Conservation (phyloP, 2,113 vertebrate genomes). For the Todiramphus saurophagus region DNA sequence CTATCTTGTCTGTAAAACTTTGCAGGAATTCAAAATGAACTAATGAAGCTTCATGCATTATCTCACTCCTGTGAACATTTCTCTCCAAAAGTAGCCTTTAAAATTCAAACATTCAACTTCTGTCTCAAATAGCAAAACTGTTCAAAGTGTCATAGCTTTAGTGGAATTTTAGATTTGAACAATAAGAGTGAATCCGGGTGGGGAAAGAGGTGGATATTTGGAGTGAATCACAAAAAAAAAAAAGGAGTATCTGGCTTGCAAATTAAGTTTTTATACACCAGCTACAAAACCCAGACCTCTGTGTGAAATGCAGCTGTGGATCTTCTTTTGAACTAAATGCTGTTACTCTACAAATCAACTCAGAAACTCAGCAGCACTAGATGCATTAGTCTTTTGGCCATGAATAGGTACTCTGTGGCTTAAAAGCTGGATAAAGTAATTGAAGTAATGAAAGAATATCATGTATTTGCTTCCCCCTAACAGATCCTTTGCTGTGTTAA, state of each 20-base stretch:
- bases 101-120: neutral
- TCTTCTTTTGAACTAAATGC: neutral
- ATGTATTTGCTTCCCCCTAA: neutral
- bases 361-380: neutral
- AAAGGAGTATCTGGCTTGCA: neutral
- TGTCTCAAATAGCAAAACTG: neutral
- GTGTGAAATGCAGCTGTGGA: neutral
- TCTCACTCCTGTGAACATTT: neutral
- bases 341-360: neutral
- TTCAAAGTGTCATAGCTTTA: neutral
- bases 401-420: neutral
- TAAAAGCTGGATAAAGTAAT: neutral
- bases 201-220: neutral
- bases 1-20: neutral
- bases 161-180: neutral
- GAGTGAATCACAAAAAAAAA: neutral
- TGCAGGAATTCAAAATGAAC: neutral
- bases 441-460: neutral
- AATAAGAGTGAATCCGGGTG: neutral
- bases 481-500: neutral
- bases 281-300: neutral
- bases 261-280: neutral
- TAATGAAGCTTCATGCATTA: neutral
- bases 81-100: neutral
- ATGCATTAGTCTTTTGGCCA: neutral